Percentiles rank a stretch among this genome's conserved stretches.
phyloP scores from a whole-genome alignment of 2,113 vertebrate genomes.

The Periophthalmus modestus region DNA sequence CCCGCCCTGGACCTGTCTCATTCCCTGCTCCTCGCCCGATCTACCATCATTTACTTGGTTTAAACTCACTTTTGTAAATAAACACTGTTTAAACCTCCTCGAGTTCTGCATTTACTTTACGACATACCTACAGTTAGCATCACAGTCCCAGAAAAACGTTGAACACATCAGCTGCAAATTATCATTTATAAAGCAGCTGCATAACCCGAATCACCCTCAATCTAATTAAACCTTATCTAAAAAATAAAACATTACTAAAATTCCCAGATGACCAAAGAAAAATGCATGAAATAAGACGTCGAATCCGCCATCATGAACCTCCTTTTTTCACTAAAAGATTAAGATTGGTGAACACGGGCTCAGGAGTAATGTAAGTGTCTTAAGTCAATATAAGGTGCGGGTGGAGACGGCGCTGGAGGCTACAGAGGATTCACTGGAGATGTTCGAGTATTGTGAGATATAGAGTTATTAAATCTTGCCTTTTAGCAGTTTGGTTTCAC shows the following conservation, averaged over 20 bases:
- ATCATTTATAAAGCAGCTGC: no score
- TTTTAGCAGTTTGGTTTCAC: not conserved
- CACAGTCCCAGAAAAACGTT: no score
- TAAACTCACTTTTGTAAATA: no score
- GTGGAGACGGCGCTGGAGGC: slow-evolving; percentile 24
- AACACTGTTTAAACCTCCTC: no score
- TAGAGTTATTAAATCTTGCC: slow-evolving; percentile 2
- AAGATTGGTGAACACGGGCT: slow-evolving; percentile 1
- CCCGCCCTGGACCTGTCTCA: no score
- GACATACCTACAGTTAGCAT: no score
- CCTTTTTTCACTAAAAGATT: not conserved
- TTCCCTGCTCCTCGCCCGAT: no score
- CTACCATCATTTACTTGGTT: no score
- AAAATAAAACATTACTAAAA: not conserved
- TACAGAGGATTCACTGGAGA: slow-evolving; percentile 5
- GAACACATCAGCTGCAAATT: no score
- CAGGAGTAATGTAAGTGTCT: slow-evolving; percentile 14
- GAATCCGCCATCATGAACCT: not conserved
- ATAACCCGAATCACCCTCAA: no score
- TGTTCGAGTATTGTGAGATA: slow-evolving; percentile 4
- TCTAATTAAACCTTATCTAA: no score
- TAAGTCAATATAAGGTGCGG: slow-evolving; percentile 15
- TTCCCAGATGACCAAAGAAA: not conserved
- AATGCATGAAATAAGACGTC: slow-evolving; percentile 7
- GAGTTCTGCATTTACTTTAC: no score